Evolutionary conservation across 2,113 vertebrate genomes (phyloP), one percentile per base, ranked within the genome.

Genomic region (Anolis sagrei): DNA sequence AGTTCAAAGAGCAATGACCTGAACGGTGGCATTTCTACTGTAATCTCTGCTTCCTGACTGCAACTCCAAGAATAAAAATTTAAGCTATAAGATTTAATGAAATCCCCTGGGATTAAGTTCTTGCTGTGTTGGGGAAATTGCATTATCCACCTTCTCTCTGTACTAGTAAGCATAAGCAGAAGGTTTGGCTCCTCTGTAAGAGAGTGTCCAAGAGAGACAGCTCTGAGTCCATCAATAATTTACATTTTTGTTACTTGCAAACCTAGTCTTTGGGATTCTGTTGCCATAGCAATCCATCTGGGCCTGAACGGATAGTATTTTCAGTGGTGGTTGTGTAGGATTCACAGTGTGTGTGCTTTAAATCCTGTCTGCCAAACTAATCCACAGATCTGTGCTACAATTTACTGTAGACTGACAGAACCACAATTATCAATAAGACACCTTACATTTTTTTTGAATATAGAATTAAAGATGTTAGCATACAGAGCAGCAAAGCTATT

Each of bases 41-140:
- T 93, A 94, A 93, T 95, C 92, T 89, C 81, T 93, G 85, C 82
- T 95, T 93, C 84, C 89, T 93, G 92, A 89, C 90, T 93, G 83
- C 90, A 91, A 66, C 92, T 95, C 92, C 87, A 95, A 95, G 90
- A 95, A 95, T 95, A 95, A 95, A 83, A 93, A 93, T 92, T 94
- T 95, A 95, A 96, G 91, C 91, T 91, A 93, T 90, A 95, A 95
- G 90, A 93, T 89, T 93, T 95, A 95, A 94, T 89, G 89, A 95
- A 96, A 95, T 94, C 93, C 91, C 68, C 92, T 82, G 91, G 92
- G 95, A 95, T 95, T 95, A 95, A 86, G 79, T 84, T 87, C 91
- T 94, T 76, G 79, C 83, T 93, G 78, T 87, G 82, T 79, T 88
- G 84, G 93, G 86, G 84, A 95, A 94, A 94, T 92, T 91, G 91